Evolutionary conservation across 2,888 invertebrate genomes (phyloP).

Genomic region (Polylopha cassiicola): DNA sequence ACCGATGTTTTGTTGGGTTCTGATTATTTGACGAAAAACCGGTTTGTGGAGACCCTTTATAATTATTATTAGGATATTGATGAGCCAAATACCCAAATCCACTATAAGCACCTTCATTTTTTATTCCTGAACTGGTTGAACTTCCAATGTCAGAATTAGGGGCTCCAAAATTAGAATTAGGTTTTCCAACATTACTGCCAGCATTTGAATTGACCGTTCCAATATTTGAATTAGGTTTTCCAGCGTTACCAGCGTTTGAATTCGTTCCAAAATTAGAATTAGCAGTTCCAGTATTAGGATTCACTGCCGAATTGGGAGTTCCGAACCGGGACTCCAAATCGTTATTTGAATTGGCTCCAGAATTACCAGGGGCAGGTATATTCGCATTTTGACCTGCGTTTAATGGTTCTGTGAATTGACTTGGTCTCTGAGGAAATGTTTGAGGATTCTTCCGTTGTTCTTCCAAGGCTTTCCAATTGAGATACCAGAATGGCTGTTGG

Average conservation of each 20-base stretch:
- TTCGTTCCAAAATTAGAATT: conserved; percentile 3
- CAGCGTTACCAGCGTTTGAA: background rate
- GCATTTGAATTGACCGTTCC: conserved; percentile 13
- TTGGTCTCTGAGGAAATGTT: conserved; percentile 53
- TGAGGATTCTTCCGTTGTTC: conserved; percentile 67
- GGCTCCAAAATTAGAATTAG: conserved; percentile 4
- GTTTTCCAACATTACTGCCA: no score
- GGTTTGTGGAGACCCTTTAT: no score
- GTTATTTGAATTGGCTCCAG: conserved; percentile 1
- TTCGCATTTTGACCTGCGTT: conserved; percentile 1
- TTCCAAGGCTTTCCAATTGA: conserved; percentile 83
- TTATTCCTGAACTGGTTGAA: conserved; percentile 3
- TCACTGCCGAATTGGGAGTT: conserved; percentile 3
- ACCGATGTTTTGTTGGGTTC: no score
- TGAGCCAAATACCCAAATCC: no score
- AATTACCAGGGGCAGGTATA: conserved; percentile 3
- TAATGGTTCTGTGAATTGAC: conserved; percentile 36
- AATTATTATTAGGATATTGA: background rate
- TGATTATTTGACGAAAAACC: no score
- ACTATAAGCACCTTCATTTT: conserved; percentile 1
- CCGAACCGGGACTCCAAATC: no score
- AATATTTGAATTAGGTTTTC: conserved; percentile 13
- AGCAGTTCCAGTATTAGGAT: background rate
- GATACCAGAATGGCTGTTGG: conserved; percentile 83
- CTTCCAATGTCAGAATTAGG: background rate